Conservation (phyloP, 2,888 invertebrate genomes). For the Sesia bembeciformis region DNA sequence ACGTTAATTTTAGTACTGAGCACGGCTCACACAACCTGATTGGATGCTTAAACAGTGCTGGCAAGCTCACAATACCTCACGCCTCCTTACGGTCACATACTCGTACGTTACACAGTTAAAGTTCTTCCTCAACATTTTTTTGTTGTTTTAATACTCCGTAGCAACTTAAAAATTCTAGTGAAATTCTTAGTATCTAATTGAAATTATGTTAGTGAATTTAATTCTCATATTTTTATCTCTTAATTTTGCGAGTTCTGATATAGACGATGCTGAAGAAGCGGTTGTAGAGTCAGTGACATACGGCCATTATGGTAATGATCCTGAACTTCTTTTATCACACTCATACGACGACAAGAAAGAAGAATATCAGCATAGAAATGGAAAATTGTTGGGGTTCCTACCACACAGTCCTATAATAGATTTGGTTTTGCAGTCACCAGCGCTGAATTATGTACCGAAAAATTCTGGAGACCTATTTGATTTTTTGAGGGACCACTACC, state of each 20-base stretch:
- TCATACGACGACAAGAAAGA: neutral
- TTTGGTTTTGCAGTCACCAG: slow-evolving; percentile 16
- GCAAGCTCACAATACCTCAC: neutral
- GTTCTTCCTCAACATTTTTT: neutral
- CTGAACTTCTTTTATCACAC: no score
- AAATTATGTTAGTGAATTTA: neutral
- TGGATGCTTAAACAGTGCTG: neutral
- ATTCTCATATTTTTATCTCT: neutral
- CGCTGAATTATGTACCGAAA: slow-evolving; percentile 18
- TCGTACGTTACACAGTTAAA: neutral
- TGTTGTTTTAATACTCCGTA: neutral
- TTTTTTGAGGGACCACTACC: slow-evolving; percentile 25
- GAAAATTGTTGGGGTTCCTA: slow-evolving; percentile 20
- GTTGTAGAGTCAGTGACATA: neutral
- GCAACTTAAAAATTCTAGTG: neutral
- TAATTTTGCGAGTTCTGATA: neutral
- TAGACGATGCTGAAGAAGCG: neutral
- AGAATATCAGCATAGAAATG: slow-evolving; percentile 12
- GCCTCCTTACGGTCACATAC: neutral
- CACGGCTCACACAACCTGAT: neutral
- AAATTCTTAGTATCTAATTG: no score
- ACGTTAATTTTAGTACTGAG: neutral
- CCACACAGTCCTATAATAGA: slow-evolving; percentile 22
- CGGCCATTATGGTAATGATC: neutral
- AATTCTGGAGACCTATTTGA: slow-evolving; percentile 23